Evolutionary conservation across 1,140 invertebrate species (phyloP).

Genomic region (Lasaia peninsularis): DNA sequence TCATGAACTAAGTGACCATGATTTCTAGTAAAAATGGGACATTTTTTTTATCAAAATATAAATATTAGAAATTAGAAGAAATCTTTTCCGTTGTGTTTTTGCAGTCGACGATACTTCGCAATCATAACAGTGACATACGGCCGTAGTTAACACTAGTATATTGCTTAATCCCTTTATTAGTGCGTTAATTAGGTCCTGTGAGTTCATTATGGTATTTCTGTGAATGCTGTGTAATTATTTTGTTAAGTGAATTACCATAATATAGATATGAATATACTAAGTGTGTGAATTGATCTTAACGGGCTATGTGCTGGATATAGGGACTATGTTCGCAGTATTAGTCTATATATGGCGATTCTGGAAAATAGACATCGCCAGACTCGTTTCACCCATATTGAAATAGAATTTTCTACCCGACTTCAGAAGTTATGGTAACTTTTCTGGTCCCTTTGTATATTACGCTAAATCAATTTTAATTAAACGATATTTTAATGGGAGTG

Average conservation of each 20-base stretch:
- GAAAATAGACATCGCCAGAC: no score
- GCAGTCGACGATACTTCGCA: not conserved
- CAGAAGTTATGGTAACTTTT: no score
- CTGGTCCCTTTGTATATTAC: no score
- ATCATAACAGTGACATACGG: conserved; percentile 30
- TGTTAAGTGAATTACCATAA: conserved; percentile 68
- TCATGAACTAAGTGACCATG: no score
- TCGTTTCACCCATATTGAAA: no score
- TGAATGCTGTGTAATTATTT: conserved; percentile 36
- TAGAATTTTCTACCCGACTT: no score
- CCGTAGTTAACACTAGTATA: conserved; percentile 47
- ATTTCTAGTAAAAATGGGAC: no score
- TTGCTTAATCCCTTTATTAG: conserved; percentile 46
- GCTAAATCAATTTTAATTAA: no score
- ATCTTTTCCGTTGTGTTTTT: not conserved
- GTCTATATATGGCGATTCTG: no score
- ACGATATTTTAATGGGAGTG: no score
- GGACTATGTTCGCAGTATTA: not conserved
- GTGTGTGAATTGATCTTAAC: conserved; percentile 38
- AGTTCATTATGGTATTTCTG: conserved; percentile 37
- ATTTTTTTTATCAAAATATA: no score
- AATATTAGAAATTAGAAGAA: no score
- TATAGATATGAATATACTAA: conserved; percentile 55
- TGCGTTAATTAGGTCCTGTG: conserved; percentile 36
- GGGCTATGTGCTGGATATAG: conserved; percentile 31